Conservation (phyloP, 2,113 vertebrate genomes). For the Amphiprion percula region DNA sequence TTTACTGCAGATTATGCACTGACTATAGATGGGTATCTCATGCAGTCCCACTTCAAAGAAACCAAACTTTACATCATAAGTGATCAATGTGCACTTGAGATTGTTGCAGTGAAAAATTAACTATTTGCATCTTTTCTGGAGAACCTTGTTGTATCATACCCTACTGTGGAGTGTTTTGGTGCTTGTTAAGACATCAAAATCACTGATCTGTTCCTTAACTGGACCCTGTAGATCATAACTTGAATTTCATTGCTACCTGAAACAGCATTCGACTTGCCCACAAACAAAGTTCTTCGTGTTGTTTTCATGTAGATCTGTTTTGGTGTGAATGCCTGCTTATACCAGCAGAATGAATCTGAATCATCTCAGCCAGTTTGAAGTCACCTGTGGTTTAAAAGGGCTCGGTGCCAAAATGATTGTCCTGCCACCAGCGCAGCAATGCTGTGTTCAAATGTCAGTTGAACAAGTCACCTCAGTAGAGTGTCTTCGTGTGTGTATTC, state of each 20-base stretch:
- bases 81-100: not conserved
- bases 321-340: not conserved
- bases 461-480: slow-evolving; percentile 26
- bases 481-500: slow-evolving; percentile 5
- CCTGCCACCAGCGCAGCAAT: not conserved
- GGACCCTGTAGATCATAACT: too few relatives aligned
- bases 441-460: slow-evolving; percentile 35
- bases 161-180: not conserved
- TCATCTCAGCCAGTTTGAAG: not conserved
- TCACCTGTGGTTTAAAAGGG: slow-evolving; percentile 36
- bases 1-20: too few relatives aligned
- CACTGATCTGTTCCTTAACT: too few relatives aligned
- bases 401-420: not conserved
- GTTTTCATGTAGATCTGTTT: not conserved
- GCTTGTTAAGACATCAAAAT: not conserved
- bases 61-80: not conserved
- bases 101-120: not conserved
- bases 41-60: too few relatives aligned
- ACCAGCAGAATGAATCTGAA: not conserved
- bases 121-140: not conserved
- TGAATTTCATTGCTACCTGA: not conserved
- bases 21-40: too few relatives aligned
- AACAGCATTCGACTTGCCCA: not conserved
- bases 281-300: not conserved
- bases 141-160: slow-evolving; percentile 1